phyloP scores from a whole-genome alignment of 2,113 vertebrate genomes.

The Menura novaehollandiae region DNA sequence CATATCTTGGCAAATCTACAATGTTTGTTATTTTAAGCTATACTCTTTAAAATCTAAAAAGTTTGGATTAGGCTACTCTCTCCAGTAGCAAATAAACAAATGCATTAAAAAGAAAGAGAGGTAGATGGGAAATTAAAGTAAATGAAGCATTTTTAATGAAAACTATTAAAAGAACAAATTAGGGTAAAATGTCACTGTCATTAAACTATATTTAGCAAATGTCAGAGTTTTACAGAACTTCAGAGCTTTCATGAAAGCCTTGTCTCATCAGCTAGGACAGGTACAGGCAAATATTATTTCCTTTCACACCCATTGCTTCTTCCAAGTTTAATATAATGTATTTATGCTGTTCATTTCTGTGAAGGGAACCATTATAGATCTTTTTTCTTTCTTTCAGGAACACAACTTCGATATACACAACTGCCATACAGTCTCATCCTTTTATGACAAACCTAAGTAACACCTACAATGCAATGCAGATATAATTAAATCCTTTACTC shows the following conservation, averaged over 20 bases:
- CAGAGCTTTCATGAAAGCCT: not conserved
- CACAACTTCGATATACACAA: not conserved
- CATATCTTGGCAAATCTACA: not conserved
- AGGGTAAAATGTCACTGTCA: conserved; percentile 67
- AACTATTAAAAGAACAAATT: conserved; percentile 63
- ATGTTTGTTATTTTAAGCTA: conserved; percentile 26
- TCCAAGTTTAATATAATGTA: not conserved
- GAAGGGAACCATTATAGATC: not conserved
- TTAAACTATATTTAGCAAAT: conserved; percentile 71
- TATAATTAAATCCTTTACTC: not conserved
- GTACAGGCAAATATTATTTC: not conserved
- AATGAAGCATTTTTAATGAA: conserved; percentile 66
- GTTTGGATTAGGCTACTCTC: not conserved
- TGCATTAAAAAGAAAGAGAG: conserved; percentile 38
- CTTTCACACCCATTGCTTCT: not conserved
- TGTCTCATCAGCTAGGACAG: not conserved
- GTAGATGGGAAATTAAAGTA: conserved; percentile 38
- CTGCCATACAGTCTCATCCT: not conserved
- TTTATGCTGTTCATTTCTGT: not conserved
- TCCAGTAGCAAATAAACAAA: conserved; percentile 41
- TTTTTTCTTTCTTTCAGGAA: not conserved
- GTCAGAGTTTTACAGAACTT: conserved; percentile 28
- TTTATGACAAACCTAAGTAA: not conserved
- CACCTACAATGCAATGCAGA: not conserved
- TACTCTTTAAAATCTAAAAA: not conserved